Base-by-base conservation (phyloP, 2,113 vertebrate genomes). In the Alligator sinensis region DNA sequence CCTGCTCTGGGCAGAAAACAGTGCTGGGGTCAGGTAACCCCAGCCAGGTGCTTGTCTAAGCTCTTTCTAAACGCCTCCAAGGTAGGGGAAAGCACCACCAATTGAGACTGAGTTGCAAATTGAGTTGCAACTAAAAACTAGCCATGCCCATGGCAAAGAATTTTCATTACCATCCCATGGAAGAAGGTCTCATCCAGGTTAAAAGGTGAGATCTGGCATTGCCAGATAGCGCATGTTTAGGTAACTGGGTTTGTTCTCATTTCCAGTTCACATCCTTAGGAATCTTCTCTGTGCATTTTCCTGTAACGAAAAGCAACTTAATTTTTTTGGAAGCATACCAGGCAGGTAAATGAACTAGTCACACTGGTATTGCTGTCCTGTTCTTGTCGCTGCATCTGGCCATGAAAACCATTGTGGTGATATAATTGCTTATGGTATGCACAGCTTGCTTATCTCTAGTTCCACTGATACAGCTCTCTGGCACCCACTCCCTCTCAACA, bases 251-350 rank as follows among this genome's bases (percentile, higher is more conserved):
- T 96, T 94, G 68, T 80, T 96, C 80, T 94, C 90, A 28, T 89
- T 89, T 94, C 62, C 88, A 84, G 95, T 97, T 97, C 62, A 94
- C 80, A 91, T 94, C 80, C 84, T 89, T 57, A 80, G 90, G 94
- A 96, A 95, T 97, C 54, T 74, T 64, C 11, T 70, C 59, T 18
- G 54, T 62, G 17, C 34, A 19, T 19, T 96, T 95, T 93, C 22
- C 76, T 94, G 86, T 93, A 86, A 96, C 92, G 86, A 96, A 94
- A 93, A 15, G 47, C 72, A 96, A 96, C 92, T 76, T 86, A 90
- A 97, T 91, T 89, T 89, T 80, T 94, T 86, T 93, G 92, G 94
- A 92, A 94, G 66, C n/a, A 87, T 47, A 93, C 1, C 80, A 86
- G 89, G 70, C 87, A 92, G 93, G 96, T 96, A 96, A 91, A 96